phyloP scores from a whole-genome alignment of 2,113 vertebrate genomes.

The Nothoprocta perdicaria region DNA sequence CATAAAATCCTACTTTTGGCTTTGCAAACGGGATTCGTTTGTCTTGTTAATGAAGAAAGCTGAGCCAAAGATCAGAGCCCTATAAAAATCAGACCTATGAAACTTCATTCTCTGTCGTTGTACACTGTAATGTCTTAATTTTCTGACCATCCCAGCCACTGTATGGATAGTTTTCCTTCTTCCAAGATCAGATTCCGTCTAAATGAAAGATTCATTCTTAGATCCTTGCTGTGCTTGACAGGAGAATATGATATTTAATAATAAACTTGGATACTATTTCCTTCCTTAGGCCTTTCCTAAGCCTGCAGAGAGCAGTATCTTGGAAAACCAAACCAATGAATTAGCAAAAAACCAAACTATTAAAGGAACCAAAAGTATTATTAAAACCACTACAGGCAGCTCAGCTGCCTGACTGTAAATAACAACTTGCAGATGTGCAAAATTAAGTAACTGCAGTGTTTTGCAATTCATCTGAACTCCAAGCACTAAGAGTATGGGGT shows the following conservation, averaged over 20 bases:
- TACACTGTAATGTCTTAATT: rapidly evolving
- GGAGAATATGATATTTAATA: background rate
- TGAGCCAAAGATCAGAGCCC: background rate
- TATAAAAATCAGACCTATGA: background rate
- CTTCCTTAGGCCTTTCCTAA: background rate
- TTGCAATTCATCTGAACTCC: background rate
- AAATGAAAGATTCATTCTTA: background rate
- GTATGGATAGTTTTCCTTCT: rapidly evolving
- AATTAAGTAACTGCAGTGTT: background rate
- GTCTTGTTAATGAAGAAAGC: background rate
- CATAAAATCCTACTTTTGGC: background rate
- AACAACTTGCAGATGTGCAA: background rate
- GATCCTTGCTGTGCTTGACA: background rate
- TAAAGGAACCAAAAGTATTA: background rate
- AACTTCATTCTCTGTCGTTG: rapidly evolving
- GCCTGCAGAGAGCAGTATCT: background rate
- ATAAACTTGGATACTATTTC: background rate
- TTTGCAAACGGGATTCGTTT: background rate
- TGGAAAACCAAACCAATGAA: background rate
- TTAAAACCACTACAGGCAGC: background rate
- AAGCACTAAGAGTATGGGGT: rapidly evolving
- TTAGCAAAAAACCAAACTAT: background rate
- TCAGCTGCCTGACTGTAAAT: background rate
- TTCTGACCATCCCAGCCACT: background rate
- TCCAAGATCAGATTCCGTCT: background rate